Percentiles rank a stretch among this genome's conserved stretches.
Evolutionary conservation across 1,140 invertebrate species (phyloP).

Genomic region (Pristionchus pacificus): DNA sequence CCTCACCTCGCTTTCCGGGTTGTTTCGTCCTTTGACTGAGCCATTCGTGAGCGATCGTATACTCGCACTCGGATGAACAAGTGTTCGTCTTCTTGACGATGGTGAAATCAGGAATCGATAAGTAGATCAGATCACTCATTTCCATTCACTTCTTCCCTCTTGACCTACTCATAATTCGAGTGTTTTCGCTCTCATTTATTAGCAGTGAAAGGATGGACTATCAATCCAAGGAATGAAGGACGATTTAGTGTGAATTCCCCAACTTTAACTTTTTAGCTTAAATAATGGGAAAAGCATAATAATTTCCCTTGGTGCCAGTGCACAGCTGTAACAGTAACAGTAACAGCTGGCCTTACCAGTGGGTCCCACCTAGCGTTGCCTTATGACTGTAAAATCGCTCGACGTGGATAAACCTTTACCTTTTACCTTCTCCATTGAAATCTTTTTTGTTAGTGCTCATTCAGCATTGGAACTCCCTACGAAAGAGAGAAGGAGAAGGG

Average conservation of each 20-base stretch:
- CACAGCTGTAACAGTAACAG: too few relatives aligned
- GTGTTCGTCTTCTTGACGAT: slow-evolving; percentile 24
- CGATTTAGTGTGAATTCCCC: too few relatives aligned
- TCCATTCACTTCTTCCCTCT: too few relatives aligned
- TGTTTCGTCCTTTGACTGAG: neutral
- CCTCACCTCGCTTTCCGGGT: neutral
- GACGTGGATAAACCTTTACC: neutral
- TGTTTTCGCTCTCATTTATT: neutral
- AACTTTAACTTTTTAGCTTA: too few relatives aligned
- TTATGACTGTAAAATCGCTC: too few relatives aligned
- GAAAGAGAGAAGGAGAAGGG: neutral
- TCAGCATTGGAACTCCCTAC: neutral
- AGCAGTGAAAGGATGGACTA: neutral
- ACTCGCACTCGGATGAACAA: slow-evolving; percentile 18
- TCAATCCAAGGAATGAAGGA: neutral
- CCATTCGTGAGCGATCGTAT: neutral
- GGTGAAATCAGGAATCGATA: slow-evolving; percentile 20
- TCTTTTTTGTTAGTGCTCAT: slow-evolving; percentile 19
- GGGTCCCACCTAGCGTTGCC: too few relatives aligned
- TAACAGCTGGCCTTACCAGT: too few relatives aligned
- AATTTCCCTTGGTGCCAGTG: too few relatives aligned
- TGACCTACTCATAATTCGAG: neutral
- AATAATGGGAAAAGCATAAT: too few relatives aligned
- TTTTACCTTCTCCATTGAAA: slow-evolving; percentile 15
- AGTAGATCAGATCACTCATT: too few relatives aligned